Base-by-base conservation (phyloP, 2,797 vertebrate genomes). In the Sebastes goodei region DNA sequence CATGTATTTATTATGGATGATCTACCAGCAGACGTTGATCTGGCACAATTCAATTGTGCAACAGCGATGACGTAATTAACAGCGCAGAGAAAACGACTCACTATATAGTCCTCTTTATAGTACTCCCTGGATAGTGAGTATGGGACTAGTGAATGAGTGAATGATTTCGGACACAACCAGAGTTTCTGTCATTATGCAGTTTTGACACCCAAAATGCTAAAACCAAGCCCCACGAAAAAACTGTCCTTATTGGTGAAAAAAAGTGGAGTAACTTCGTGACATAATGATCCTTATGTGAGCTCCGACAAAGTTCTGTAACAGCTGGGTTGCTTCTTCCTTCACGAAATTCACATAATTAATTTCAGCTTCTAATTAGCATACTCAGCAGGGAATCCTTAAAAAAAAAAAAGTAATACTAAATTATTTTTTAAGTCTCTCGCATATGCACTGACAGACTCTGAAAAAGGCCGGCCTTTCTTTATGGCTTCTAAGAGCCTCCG, bases 241-340 rank as follows among this genome's bases (percentile, higher is more conserved):
- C 32, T 9, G 21, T 49, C 7, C 30, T 14, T 53, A 6, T 62
- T 56, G 42, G 17, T 55, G 2, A 10, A 57, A 23, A n/a, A 15
- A 12, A 42, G 25, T 63, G 20, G 20, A 82, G 73, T 57, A 67
- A 63, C 20, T 14, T 57, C 5, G 67, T 32, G 57, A 72, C 55
- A 73, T 68, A 52, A 62, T 68, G 14, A 10, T 57, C n/a, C n/a
- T 77, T 29, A 71, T 70, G 29, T 84, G 67, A 74, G 53, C 73
- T 85, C 63, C 20, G 33, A 35, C 59, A 81, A 55, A 69, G 62
- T 75, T 81, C 30, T 74, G 61, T 46, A 23, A 76, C 71, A 76
- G 53, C 49, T 35, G 7, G 56, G 61, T 61, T 52, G 68, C 55
- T 67, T 82, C 80, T 78, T 82, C 52, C 65, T 76, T 30, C 11